Conservation (phyloP, 2,113 vertebrate species). For the Plecturocebus donacophilus region DNA sequence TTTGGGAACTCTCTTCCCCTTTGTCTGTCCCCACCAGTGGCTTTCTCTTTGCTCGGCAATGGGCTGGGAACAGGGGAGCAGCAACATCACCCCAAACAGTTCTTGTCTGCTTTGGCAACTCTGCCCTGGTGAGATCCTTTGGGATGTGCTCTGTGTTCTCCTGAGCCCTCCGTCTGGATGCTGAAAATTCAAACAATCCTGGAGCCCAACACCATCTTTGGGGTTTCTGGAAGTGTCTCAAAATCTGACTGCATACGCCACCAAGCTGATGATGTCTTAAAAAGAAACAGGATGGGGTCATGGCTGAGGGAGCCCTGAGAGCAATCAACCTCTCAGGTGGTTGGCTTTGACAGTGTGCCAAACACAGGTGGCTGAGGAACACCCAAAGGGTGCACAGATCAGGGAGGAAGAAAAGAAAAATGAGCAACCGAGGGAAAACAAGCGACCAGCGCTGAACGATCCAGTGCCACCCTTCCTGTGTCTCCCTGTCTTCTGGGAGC, state of each 20-base stretch:
- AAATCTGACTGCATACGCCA: accelerated
- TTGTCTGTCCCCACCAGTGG: accelerated
- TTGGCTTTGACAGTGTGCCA: background rate
- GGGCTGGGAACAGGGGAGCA: accelerated
- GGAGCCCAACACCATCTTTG: accelerated
- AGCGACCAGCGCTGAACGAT: accelerated
- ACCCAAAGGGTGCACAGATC: no score
- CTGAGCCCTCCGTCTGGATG: background rate
- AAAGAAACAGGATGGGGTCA: accelerated
- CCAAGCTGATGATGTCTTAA: accelerated
- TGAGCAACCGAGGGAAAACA: background rate
- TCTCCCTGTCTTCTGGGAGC: background rate
- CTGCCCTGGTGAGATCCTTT: accelerated
- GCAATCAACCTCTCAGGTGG: accelerated
- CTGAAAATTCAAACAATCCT: accelerated
- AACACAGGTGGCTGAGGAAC: accelerated
- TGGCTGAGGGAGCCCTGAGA: accelerated
- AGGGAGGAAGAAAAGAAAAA: background rate
- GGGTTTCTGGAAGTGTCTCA: background rate
- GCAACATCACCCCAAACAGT: accelerated
- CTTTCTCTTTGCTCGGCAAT: background rate
- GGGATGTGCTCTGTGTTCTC: background rate
- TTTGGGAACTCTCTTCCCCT: accelerated
- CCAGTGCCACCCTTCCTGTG: accelerated
- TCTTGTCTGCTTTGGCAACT: accelerated